phyloP scores from a whole-genome alignment of 1,140 invertebrate species.

The Pemphigus obesinymphae region DNA sequence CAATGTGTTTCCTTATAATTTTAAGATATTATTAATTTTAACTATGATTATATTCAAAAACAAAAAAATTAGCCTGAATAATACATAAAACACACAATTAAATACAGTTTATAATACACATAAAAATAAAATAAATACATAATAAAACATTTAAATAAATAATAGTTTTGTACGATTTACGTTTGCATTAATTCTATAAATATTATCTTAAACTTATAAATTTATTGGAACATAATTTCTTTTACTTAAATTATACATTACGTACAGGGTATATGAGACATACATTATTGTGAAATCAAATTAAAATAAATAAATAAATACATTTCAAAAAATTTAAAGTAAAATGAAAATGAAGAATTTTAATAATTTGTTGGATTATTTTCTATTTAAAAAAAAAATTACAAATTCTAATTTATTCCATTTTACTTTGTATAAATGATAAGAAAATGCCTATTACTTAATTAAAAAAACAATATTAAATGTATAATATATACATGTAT shows the following conservation, averaged over 20 bases:
- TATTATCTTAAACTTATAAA: background rate
- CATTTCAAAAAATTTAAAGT: too few relatives aligned
- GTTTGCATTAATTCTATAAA: background rate
- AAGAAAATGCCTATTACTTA: background rate
- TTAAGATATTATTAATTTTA: background rate
- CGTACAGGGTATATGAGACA: too few relatives aligned
- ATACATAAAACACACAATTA: conserved; percentile 3
- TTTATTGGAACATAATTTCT: background rate
- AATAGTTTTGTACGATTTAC: conserved; percentile 2
- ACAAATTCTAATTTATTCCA: background rate
- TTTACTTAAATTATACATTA: background rate
- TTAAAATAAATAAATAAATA: too few relatives aligned
- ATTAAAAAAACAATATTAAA: background rate
- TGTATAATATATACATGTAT: background rate
- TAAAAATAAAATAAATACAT: conserved; percentile 7
- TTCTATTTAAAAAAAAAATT: background rate
- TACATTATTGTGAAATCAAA: background rate
- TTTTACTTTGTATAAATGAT: background rate
- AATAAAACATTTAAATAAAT: conserved; percentile 1
- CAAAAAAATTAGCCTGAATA: background rate
- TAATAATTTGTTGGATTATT: background rate
- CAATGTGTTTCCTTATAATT: background rate
- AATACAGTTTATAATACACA: conserved; percentile 12
- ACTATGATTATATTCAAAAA: background rate
- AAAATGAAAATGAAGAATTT: background rate